These are phyloP conservation scores for Eilema depressum DNA, from an alignment of 2,888 invertebrate species.

Conservation along the genomic window DNA sequence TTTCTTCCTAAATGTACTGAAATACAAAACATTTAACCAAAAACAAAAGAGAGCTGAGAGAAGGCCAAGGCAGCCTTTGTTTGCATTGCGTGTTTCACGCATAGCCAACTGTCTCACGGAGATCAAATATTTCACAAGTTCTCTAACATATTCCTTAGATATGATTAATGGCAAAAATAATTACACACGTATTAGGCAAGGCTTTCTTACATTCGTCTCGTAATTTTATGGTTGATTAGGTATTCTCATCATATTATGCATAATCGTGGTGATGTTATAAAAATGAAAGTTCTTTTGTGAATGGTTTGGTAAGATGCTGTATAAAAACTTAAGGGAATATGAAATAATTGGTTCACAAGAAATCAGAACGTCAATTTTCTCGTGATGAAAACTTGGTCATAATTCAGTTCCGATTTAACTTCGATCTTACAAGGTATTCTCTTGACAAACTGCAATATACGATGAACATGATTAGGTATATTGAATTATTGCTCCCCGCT, in stretches of 20 bases:
- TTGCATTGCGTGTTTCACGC: slow-evolving; percentile 13
- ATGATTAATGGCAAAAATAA: slow-evolving; percentile 17
- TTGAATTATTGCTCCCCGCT: too few species aligned
- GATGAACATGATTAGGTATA: too few species aligned
- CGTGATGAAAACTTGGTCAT: too few species aligned
- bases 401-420: too few species aligned
- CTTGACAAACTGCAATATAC: too few species aligned
- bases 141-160: slow-evolving; percentile 17
- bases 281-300: neutral
- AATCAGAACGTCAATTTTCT: too few species aligned
- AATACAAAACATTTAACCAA: neutral
- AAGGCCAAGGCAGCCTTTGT: neutral
- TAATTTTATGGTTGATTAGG: slow-evolving; percentile 14
- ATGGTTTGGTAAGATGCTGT: neutral
- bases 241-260: neutral
- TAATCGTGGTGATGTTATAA: slow-evolving; percentile 2
- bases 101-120: slow-evolving; percentile 1
- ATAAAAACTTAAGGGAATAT: neutral
- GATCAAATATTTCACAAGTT: slow-evolving; percentile 27
- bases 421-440: too few species aligned
- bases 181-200: slow-evolving; percentile 12
- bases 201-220: slow-evolving; percentile 4
- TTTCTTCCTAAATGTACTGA: neutral
- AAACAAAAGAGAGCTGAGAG: neutral
- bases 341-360: neutral